phyloP scores from a whole-genome alignment of 1,140 invertebrate genomes.

The Chrysomallon squamiferum region DNA sequence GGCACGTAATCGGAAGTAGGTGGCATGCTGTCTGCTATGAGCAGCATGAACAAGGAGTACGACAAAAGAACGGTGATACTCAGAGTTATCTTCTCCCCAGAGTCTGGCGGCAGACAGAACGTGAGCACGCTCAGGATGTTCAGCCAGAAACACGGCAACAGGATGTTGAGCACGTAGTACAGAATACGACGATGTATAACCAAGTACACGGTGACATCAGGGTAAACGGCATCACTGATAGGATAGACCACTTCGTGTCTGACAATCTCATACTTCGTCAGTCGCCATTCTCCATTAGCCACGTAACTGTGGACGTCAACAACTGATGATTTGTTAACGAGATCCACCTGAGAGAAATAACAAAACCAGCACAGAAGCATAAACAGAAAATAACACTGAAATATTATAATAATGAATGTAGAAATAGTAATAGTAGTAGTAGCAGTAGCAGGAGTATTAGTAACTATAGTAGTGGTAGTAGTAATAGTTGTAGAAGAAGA shows the following conservation, averaged over 20 bases:
- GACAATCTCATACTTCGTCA: constrained; percentile 36
- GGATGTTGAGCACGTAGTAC: constrained; percentile 57
- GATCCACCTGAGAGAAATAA: constrained; percentile 66
- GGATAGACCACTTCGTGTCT: constrained; percentile 49
- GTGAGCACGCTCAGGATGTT: constrained; percentile 57
- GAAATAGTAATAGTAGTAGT: no score
- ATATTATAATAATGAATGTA: no score
- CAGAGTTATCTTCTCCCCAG: constrained; percentile 61
- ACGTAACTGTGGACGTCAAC: constrained; percentile 47
- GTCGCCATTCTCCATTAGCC: constrained; percentile 54
- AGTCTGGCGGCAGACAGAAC: constrained; percentile 60
- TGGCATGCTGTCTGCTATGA: constrained; percentile 62
- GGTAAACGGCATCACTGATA: constrained; percentile 65
- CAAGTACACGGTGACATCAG: constrained; percentile 67
- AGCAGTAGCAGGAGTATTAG: no score
- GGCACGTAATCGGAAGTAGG: constrained; percentile 63
- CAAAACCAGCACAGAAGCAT: no score
- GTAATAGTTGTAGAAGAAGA: no score
- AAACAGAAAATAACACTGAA: no score
- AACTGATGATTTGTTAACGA: constrained; percentile 55
- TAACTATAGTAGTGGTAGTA: no score
- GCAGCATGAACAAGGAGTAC: constrained; percentile 63
- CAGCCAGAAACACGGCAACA: constrained; percentile 58
- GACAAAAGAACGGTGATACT: constrained; percentile 62
- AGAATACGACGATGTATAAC: constrained; percentile 47